Conservation (phyloP, 2,888 invertebrate species). For the Phymatocera aterrima region DNA sequence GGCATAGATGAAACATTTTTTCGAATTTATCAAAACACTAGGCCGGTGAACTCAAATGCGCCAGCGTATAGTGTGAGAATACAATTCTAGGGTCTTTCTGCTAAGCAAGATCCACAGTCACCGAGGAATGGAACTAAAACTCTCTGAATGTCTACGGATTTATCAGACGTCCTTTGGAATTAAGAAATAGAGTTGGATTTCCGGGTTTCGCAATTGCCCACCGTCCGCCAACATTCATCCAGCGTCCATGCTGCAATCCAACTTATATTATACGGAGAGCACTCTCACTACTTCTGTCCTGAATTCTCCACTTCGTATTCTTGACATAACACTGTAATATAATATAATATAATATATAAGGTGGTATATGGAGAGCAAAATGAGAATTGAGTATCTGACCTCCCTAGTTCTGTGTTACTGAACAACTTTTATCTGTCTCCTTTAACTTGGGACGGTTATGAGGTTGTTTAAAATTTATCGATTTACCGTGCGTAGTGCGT, state of each 20-base stretch:
- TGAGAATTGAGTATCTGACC: constrained; percentile 23
- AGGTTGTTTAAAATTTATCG: not conserved
- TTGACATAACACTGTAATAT: not conserved
- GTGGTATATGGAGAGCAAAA: constrained; percentile 12
- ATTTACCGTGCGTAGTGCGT: not conserved
- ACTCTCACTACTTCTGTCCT: not conserved
- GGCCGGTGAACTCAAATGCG: not conserved
- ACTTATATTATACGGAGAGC: constrained; percentile 14
- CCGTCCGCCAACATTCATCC: not conserved
- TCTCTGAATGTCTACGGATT: constrained; percentile 1
- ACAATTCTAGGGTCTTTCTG: not conserved
- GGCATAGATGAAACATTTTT: not conserved
- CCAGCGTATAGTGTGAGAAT: not conserved
- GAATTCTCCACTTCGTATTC: constrained; percentile 13
- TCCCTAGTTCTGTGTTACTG: not conserved
- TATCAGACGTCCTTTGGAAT: not conserved
- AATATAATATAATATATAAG: constrained; percentile 25
- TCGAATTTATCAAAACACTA: not conserved
- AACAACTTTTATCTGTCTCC: not conserved
- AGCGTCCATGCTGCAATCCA: not conserved
- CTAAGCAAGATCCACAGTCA: not conserved
- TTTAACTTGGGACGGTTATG: not conserved
- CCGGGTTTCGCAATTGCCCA: not conserved
- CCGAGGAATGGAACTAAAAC: not conserved
- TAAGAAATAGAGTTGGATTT: constrained; percentile 13